Conservation (phyloP, 2,113 vertebrate genomes). For the Odocoileus virginianus region DNA sequence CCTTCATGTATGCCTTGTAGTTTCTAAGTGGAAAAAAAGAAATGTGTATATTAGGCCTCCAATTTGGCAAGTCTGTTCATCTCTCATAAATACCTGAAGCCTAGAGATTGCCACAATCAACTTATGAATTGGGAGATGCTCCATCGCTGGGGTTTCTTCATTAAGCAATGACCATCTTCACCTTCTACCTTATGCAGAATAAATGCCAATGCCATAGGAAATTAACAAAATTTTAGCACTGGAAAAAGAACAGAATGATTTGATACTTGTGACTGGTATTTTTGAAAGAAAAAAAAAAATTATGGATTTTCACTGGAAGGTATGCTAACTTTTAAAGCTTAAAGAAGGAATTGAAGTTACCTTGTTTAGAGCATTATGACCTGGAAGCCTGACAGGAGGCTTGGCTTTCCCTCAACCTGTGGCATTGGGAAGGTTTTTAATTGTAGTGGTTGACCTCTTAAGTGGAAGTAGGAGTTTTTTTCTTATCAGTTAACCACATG, state of each 20-base stretch:
- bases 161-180: not conserved
- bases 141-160: not conserved
- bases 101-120: not conserved
- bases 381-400: not conserved
- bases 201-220: not conserved
- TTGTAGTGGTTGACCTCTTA: not conserved
- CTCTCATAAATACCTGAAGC: not conserved
- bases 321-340: not conserved
- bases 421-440: too few species aligned
- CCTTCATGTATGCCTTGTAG: constrained; percentile 29
- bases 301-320: not conserved
- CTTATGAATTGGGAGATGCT: not conserved
- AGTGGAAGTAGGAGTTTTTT: not conserved
- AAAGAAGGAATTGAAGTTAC: not conserved
- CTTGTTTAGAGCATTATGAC: not conserved
- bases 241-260: not conserved
- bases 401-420: not conserved
- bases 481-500: not conserved
- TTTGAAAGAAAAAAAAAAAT: not conserved
- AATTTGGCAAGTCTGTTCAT: constrained; percentile 44
- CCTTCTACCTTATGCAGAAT: not conserved
- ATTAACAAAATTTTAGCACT: not conserved
- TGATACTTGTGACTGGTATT: not conserved
- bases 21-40: constrained; percentile 62
- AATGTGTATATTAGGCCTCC: constrained; percentile 18